A percentile compares a stretch with the other conserved stretches of the same genome.
Evolutionary conservation across 2,888 invertebrate genomes (phyloP).

Genomic region (Chalcis sispes): DNA sequence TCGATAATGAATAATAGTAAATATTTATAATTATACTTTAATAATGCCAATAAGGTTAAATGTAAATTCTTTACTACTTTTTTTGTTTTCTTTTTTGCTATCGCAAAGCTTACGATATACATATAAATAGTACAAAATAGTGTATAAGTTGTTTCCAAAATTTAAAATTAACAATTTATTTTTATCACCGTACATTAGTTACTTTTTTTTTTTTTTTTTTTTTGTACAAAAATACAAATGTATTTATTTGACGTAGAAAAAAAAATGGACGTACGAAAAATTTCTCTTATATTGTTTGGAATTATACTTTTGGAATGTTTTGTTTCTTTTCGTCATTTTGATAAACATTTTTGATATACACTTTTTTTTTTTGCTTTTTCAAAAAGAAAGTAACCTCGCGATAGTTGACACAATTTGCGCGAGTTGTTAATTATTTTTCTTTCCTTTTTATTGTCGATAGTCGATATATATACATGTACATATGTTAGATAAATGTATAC

Average conservation of each 20-base stretch:
- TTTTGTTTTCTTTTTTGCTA: slow-evolving; percentile 7
- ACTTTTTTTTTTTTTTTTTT: not conserved
- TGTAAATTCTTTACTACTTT: slow-evolving; percentile 17
- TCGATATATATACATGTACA: slow-evolving; percentile 50
- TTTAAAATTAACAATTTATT: slow-evolving; percentile 4
- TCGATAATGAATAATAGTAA: slow-evolving; percentile 6
- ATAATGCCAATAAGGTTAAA: slow-evolving; percentile 20
- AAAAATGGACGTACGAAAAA: slow-evolving; percentile 10
- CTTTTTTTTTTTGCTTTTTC: slow-evolving; percentile 3
- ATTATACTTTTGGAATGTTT: slow-evolving; percentile 52
- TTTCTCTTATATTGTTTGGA: not conserved
- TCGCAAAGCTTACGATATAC: slow-evolving; percentile 18
- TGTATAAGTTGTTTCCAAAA: not conserved
- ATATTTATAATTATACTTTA: slow-evolving; percentile 6
- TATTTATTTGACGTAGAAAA: not conserved
- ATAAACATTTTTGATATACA: slow-evolving; percentile 13
- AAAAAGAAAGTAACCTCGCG: slow-evolving; percentile 28
- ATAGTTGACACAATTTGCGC: slow-evolving; percentile 49
- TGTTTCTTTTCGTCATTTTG: slow-evolving; percentile 37
- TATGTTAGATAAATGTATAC: slow-evolving; percentile 52
- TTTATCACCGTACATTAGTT: not conserved
- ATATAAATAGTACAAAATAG: slow-evolving; percentile 17
- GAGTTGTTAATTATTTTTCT: slow-evolving; percentile 16
- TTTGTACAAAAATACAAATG: slow-evolving; percentile 43
- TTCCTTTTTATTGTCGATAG: slow-evolving; percentile 51